Evolutionary conservation across 2,113 vertebrate species (phyloP).

Genomic region (Sapayoa aenigma): DNA sequence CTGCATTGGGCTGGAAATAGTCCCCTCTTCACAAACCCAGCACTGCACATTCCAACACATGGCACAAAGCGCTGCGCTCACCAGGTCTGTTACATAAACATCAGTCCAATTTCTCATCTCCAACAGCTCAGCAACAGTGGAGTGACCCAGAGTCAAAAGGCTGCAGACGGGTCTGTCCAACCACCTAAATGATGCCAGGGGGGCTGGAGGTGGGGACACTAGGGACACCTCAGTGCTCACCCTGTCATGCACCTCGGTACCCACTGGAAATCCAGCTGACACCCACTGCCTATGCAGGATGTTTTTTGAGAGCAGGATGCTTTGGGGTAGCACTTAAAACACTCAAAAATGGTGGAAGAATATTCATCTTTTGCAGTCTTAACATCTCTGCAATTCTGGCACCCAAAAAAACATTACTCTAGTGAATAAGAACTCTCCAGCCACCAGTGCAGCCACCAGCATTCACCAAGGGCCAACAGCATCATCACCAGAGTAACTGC

Average conservation of each 20-base stretch:
- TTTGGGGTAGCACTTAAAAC: not conserved
- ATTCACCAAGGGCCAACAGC: not conserved
- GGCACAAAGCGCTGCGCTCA: not conserved
- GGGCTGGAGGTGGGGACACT: not conserved
- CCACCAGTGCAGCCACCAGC: not conserved
- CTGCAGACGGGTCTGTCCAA: not conserved
- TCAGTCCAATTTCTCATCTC: not conserved
- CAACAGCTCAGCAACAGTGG: not conserved
- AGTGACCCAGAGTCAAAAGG: not conserved
- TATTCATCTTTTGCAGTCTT: not conserved
- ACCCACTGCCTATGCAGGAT: not conserved
- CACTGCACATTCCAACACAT: not conserved
- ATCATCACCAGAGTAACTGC: not conserved
- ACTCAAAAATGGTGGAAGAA: not conserved
- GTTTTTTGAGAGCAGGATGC: not conserved
- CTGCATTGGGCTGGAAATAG: not conserved
- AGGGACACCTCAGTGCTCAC: not conserved
- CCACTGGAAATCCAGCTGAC: not conserved
- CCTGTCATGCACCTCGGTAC: not conserved
- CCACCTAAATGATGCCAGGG: fast-evolving
- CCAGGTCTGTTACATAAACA: not conserved
- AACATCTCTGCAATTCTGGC: not conserved
- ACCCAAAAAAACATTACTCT: not conserved
- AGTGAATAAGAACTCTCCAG: not conserved
- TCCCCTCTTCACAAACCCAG: not conserved